Conservation (phyloP, 2,797 vertebrate genomes). For the Amblyraja radiata region DNA sequence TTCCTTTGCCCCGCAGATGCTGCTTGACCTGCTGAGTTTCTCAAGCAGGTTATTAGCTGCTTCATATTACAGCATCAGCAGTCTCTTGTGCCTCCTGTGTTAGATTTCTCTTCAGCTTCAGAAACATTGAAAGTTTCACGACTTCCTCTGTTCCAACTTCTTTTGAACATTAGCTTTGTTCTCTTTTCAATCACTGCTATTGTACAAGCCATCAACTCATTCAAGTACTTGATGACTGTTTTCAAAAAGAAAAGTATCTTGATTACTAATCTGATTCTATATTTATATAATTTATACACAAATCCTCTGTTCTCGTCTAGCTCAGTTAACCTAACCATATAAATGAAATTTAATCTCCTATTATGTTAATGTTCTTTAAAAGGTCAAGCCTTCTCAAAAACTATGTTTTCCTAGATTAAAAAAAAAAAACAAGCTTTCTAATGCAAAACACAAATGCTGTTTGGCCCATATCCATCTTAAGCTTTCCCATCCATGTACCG, state of each 20-base stretch:
- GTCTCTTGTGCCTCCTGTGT: not conserved
- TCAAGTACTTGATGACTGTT: not conserved
- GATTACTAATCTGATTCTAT: not conserved
- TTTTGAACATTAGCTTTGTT: not conserved
- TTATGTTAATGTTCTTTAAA: not conserved
- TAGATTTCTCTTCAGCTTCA: not conserved
- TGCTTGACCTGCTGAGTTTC: too few species aligned
- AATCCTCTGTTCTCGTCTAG: not conserved
- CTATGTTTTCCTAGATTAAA: not conserved
- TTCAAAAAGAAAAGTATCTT: not conserved
- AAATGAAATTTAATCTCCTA: not conserved
- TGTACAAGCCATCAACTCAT: not conserved
- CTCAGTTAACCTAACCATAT: not conserved
- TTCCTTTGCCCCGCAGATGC: too few species aligned
- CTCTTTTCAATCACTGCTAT: not conserved
- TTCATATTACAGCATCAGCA: too few species aligned
- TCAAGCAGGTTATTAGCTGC: too few species aligned
- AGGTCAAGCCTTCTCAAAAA: not conserved
- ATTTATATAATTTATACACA: not conserved
- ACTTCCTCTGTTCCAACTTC: too few species aligned
- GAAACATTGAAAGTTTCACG: not conserved
- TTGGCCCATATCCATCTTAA: too few species aligned
- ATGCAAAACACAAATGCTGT: not conserved
- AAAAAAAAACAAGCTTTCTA: not conserved
- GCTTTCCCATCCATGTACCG: too few species aligned